Evolutionary conservation across 1,140 invertebrate genomes (phyloP), one percentile per base, ranked within the genome.

Genomic region (Harpegnathos saltator): DNA sequence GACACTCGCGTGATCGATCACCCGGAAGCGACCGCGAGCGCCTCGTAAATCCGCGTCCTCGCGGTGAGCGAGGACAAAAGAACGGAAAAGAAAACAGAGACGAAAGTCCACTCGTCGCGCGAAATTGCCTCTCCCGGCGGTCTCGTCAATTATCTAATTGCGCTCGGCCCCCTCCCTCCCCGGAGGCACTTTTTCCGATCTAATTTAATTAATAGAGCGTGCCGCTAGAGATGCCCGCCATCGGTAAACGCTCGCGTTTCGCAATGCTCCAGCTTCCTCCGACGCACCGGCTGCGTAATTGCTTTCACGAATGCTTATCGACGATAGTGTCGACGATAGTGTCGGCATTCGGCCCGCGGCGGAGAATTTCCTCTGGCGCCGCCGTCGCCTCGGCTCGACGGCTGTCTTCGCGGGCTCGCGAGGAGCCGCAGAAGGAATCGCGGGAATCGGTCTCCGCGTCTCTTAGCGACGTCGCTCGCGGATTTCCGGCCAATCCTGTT

Each of bases 401-500:
- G n/a, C n/a, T n/a, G n/a, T n/a, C n/a, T n/a, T n/a, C n/a, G n/a
- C n/a, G n/a, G n/a, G n/a, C n/a, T n/a, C n/a, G n/a, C n/a, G n/a
- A n/a, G n/a, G n/a, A n/a, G n/a, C n/a, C n/a, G n/a, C n/a, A n/a
- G n/a, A n/a, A n/a, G n/a, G n/a, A n/a, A n/a, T n/a, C n/a, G n/a
- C n/a, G n/a, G n/a, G n/a, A n/a, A n/a, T n/a, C n/a, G n/a, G n/a
- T n/a, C n/a, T n/a, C n/a, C n/a, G n/a, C n/a, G n/a, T n/a, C n/a
- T 59, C 48, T 22, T 38, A 56, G 58, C 22, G 15, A 52, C 24
- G 33, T 9, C 22, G 12, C 26, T 11, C 22, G 33, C 50, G 63
- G 63, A 78, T 44, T 69, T 69, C 73, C 24, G 38, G 24, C 68
- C 65, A 71, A 80, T 80, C 75, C 65, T 58, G 59, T 80, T 80